Evolutionary conservation across 2,888 invertebrate species (phyloP).

Genomic region (Cataglyphis rosenhaueri): DNA sequence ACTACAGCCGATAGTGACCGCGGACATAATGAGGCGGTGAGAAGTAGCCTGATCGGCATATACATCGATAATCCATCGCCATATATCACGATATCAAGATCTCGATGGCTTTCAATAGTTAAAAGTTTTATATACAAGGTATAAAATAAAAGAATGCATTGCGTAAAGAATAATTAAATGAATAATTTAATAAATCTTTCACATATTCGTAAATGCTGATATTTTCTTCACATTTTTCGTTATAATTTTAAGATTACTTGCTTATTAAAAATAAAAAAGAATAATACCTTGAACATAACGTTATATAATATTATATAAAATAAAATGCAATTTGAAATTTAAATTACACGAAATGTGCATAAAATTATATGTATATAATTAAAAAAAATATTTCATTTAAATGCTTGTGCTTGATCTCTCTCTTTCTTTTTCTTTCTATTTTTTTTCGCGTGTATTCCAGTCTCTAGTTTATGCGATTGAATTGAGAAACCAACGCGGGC

Average conservation of each 20-base stretch:
- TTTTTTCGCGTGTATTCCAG: background rate
- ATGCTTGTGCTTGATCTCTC: conserved; percentile 3
- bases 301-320: background rate
- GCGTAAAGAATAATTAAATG: background rate
- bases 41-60: conserved; percentile 21
- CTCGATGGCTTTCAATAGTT: conserved; percentile 23
- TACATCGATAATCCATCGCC: conserved; percentile 42
- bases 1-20: conserved; percentile 17
- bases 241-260: background rate
- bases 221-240: background rate
- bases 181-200: background rate
- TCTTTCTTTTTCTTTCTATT: background rate
- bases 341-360: background rate
- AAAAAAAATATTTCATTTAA: conserved; percentile 1
- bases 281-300: background rate
- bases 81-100: conserved; percentile 33
- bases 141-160: background rate
- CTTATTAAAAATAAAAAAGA: background rate
- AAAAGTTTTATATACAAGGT: background rate
- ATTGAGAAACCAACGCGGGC: conserved; percentile 1
- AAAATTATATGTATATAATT: background rate
- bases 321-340: conserved; percentile 8
- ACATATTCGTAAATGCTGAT: background rate
- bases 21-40: conserved; percentile 59
- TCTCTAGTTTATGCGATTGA: conserved; percentile 30